Evolutionary conservation across 1,140 invertebrate species (phyloP), one percentile per base, ranked within the genome.

Genomic region (Patella vulgata): DNA sequence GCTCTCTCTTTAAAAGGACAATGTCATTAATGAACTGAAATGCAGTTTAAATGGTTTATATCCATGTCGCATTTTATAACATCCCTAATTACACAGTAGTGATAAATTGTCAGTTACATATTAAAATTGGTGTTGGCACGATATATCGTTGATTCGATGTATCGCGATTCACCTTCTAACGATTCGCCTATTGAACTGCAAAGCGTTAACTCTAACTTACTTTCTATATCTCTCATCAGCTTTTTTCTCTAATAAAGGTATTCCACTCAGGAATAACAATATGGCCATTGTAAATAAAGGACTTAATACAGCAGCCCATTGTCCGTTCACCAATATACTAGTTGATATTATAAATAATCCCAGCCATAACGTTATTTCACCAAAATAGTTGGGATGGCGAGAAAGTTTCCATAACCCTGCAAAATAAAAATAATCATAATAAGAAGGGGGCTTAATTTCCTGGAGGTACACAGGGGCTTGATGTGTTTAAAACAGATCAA

Each of bases 361-460:
- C 90, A 93, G 94, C 95, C 95, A 97, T 1, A 97, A 87, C 0
- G 93, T 86, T 30, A 97, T 93, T 85, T 97, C 95, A 1, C 95
- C 95, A 83, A 97, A 96, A 78, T 97, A 97, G 82, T 97, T 97
- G 0, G 95, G 95, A 85, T 97, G 95, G 58, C 95, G 88, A 0
- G 93, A 96, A 17, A 94, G 77, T 44, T 90, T 89, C 95, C 95
- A 97, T 17, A 97, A 84, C 17, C 94, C 92, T 91, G 67, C 53
- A 81, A 68, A 36, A 8, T 14, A 31, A 47, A 11, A 23, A 21
- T 58, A 11, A 47, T 27, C 27, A 28, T 19, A 30, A 9, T 39
- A 21, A 21, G 12, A 43, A 23, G 6, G 27, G 9, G 51, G n/a
- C 39, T 28, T 33, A 40, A 23, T 39, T 11, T 9, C 11, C 11